Base-by-base conservation (phyloP, 2,113 vertebrate species). In the Phrynosoma platyrhinos region DNA sequence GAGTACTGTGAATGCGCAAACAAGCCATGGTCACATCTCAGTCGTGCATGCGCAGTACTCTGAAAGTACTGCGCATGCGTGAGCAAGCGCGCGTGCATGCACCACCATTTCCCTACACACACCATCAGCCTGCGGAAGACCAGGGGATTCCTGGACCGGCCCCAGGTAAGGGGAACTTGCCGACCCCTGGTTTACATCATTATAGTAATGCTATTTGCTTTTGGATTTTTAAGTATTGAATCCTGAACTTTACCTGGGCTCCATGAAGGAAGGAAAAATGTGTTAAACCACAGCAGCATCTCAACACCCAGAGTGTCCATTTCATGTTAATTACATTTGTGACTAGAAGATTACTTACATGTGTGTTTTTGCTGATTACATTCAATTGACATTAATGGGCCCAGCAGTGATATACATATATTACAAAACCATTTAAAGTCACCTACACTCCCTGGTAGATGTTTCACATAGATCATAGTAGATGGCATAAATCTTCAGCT, bases 371-470 rank as follows among this genome's bases (percentile, higher is more conserved):
- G 92, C 21, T 94, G 76, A 91, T 72, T 90, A 79, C 83, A 93
- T 94, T 87, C 74, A 93, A 83, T 93, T 95, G 93, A 83, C 87
- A 92, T 93, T 91, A 90, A 91, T 94, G 90, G 83, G 93, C 94
- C 93, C 94, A 88, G 88, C 74, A 96, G 55, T 83, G 91, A 87
- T 91, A 91, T 84, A 91, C 82, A 92, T 82, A 36, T 72, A 90
- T 96, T 93, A 92, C 86, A 95, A 94, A 94, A 92, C 92, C 72
- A 78, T 88, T 90, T 90, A 92, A 91, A 93, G 94, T 91, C 94
- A 95, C 89, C 85, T 87, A 69, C 79, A 91, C 30, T 80, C 88
- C 89, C 88, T 95, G 95, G 93, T 95, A 94, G 94, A 91, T 94
- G 94, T 89, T 90, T 90, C 80, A 91, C 77, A 88, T 91, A 79